Conservation (phyloP, 2,797 vertebrate species). For the Kryptopterus vitreolus region DNA sequence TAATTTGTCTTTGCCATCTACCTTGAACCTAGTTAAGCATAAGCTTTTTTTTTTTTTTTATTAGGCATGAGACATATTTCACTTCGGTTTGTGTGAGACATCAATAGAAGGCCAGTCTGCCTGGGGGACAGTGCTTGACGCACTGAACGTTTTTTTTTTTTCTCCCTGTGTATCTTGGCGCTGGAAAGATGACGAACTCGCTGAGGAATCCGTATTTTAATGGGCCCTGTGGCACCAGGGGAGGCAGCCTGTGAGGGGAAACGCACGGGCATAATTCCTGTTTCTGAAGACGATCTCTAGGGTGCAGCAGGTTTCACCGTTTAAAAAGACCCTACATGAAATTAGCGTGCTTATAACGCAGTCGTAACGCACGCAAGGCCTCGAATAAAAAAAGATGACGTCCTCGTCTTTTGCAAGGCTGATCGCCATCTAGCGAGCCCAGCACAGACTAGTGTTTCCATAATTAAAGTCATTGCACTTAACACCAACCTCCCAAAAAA, state of each 20-base stretch:
- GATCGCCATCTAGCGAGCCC: neutral
- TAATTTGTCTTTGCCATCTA: conserved; percentile 39
- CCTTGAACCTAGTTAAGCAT: conserved; percentile 42
- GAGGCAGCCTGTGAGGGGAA: conserved; percentile 28
- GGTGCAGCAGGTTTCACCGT: neutral
- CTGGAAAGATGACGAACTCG: conserved; percentile 42
- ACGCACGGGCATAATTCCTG: conserved; percentile 17
- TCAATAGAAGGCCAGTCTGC: conserved; percentile 53
- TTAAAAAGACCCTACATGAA: neutral
- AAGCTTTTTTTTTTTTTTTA: conserved; percentile 41
- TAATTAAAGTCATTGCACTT: conserved; percentile 1
- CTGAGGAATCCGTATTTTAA: conserved; percentile 55
- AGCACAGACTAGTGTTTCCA: neutral
- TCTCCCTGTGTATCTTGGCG: conserved; percentile 50
- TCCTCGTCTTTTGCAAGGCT: neutral
- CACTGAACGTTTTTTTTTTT: conserved; percentile 41
- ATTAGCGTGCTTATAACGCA: neutral
- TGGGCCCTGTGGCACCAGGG: conserved; percentile 42
- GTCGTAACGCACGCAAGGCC: neutral
- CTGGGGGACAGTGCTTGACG: conserved; percentile 68
- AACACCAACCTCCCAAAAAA: no score
- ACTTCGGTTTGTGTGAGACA: conserved; percentile 37
- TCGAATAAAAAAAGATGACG: neutral
- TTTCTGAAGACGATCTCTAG: neutral
- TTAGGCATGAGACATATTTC: conserved; percentile 37